Conservation (phyloP, 37 sponge, comb jelly and placozoan genomes). For the Ianthella basta region DNA sequence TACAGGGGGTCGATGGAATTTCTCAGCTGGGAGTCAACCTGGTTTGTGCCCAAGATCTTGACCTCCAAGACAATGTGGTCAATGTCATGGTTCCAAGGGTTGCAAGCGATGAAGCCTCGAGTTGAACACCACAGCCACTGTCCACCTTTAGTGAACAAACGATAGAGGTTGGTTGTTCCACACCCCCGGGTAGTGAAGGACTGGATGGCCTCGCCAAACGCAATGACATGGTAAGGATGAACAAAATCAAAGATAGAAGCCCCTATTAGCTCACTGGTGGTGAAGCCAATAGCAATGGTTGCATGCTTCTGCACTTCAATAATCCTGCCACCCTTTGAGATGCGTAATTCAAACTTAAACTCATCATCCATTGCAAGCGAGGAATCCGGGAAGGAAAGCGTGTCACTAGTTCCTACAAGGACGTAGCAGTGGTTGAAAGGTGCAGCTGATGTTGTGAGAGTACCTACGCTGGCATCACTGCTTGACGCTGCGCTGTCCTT, state of each 20-base stretch:
- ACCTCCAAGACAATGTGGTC: constrained; percentile 66
- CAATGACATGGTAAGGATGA: constrained; percentile 63
- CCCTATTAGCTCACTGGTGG: constrained; percentile 47
- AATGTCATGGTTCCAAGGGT: constrained; percentile 79
- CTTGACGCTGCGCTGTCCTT: neutral
- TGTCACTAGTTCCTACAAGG: constrained; percentile 37
- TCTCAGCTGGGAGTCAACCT: constrained; percentile 60
- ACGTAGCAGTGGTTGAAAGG: constrained; percentile 32
- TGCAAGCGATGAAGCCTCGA: constrained; percentile 64
- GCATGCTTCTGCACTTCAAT: constrained; percentile 67
- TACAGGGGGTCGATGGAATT: constrained; percentile 22
- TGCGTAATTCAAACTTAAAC: constrained; percentile 60
- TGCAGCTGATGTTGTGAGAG: neutral
- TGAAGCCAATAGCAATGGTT: constrained; percentile 55
- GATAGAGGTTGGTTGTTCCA: constrained; percentile 62
- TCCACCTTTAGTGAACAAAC: constrained; percentile 57
- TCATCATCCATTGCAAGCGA: constrained; percentile 49
- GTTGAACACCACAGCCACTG: constrained; percentile 63
- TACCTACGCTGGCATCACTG: neutral
- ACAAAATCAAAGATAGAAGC: constrained; percentile 67
- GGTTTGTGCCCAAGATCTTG: constrained; percentile 62
- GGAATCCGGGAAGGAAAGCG: constrained; percentile 40
- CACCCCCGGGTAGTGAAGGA: constrained; percentile 40
- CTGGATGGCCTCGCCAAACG: constrained; percentile 46
- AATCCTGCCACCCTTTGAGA: constrained; percentile 60